Conservation (phyloP, 2,113 vertebrate species). For the Thermophis baileyi region DNA sequence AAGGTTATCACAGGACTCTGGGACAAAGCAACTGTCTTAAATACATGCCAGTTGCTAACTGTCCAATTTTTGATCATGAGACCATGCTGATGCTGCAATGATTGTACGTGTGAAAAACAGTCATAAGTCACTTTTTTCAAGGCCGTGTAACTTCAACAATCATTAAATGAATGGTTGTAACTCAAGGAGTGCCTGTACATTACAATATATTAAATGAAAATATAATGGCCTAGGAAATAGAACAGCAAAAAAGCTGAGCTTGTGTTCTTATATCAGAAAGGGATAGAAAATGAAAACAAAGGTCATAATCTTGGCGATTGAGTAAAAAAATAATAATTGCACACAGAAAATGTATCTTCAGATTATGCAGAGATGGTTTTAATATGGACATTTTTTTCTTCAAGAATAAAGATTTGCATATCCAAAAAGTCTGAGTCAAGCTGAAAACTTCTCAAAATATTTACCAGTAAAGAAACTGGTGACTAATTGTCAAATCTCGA, state of each 20-base stretch:
- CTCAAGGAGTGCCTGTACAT: neutral
- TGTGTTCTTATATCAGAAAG: neutral
- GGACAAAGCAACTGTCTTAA: too few species aligned
- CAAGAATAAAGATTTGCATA: constrained; percentile 13
- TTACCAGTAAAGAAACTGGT: constrained; percentile 61
- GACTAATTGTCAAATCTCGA: constrained; percentile 44
- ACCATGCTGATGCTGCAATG: neutral
- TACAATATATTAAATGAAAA: neutral
- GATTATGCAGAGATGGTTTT: neutral
- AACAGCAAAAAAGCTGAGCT: neutral
- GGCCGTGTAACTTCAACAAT: neutral
- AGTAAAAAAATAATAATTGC: neutral
- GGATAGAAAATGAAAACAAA: neutral
- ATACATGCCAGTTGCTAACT: neutral
- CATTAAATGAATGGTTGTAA: neutral
- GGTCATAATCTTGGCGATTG: neutral
- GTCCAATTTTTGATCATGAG: neutral
- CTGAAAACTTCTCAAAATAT: constrained; percentile 46
- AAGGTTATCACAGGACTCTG: neutral
- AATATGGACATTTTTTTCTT: constrained; percentile 1
- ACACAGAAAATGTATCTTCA: neutral
- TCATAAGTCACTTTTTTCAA: neutral
- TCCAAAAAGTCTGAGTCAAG: constrained; percentile 23
- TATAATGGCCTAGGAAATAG: neutral
- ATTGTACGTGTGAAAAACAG: neutral